These are phyloP conservation scores for Alca torda DNA, from an alignment of 2,797 vertebrate species.

Conservation along the genomic window DNA sequence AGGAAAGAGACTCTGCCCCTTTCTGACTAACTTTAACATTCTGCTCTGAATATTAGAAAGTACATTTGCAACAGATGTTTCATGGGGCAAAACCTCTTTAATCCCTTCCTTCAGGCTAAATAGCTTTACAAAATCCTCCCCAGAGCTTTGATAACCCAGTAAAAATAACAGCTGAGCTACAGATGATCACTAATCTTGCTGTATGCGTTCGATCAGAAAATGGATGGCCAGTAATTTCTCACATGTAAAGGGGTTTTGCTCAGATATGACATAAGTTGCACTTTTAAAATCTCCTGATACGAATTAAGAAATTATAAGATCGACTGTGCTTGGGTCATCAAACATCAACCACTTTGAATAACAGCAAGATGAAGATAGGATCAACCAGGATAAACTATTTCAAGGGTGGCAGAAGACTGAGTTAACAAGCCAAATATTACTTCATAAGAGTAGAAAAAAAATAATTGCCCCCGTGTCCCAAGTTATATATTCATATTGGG, in stretches of 20 bases:
- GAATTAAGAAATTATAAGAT: not conserved
- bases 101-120: constrained; percentile 66
- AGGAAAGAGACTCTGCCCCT: not conserved
- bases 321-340: not conserved
- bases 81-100: constrained; percentile 59
- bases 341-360: not conserved
- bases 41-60: constrained; percentile 21
- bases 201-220: not conserved
- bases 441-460: not conserved
- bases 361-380: not conserved
- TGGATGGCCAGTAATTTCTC: not conserved
- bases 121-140: constrained; percentile 69
- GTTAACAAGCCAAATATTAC: not conserved
- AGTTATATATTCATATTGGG: not conserved
- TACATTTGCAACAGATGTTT: constrained; percentile 67
- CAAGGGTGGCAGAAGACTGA: not conserved
- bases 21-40: constrained; percentile 49
- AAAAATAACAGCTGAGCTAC: constrained; percentile 66
- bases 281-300: not conserved
- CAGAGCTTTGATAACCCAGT: constrained; percentile 53
- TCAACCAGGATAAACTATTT: not conserved
- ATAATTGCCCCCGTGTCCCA: not conserved
- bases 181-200: constrained; percentile 62
- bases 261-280: not conserved
- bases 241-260: not conserved